Conservation (phyloP, 35 echinoderm and acorn worm species). For the Apostichopus californicus region DNA sequence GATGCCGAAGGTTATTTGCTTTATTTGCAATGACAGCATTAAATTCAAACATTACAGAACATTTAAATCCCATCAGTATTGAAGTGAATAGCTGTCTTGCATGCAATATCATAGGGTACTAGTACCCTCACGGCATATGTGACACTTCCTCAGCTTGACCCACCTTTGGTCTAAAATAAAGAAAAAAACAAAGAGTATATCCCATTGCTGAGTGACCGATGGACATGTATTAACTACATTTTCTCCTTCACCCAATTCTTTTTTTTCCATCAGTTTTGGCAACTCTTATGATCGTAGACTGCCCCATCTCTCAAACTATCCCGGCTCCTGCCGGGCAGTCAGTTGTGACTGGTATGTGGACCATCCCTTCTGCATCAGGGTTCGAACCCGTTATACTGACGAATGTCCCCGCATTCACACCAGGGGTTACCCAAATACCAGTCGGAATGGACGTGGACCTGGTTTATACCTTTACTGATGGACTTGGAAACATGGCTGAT, state of each 20-base stretch:
- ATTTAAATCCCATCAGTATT: too few species aligned
- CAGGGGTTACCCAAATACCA: not conserved
- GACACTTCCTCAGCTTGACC: too few species aligned
- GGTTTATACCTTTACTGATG: conserved; percentile 29
- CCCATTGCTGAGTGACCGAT: too few species aligned
- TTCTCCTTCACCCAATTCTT: not conserved
- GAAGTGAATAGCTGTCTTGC: too few species aligned
- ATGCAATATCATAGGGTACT: too few species aligned
- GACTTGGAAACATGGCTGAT: conserved; percentile 29
- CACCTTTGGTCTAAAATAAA: too few species aligned
- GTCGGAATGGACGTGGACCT: conserved; percentile 14
- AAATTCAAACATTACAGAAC: too few species aligned
- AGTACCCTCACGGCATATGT: too few species aligned
- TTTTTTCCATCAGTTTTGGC: not conserved
- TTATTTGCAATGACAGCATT: too few species aligned
- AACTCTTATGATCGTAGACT: not conserved
- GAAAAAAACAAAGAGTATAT: too few species aligned
- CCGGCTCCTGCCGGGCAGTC: not conserved
- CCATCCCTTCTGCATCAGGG: conserved; percentile 21
- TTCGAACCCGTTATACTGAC: not conserved
- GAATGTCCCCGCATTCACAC: not conserved
- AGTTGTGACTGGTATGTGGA: not conserved
- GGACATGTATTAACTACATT: not conserved
- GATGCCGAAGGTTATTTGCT: too few species aligned
- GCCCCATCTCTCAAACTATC: not conserved